These are phyloP conservation scores for Eulemur rufifrons DNA, from an alignment of 2,113 vertebrate species.

Conservation along the genomic window DNA sequence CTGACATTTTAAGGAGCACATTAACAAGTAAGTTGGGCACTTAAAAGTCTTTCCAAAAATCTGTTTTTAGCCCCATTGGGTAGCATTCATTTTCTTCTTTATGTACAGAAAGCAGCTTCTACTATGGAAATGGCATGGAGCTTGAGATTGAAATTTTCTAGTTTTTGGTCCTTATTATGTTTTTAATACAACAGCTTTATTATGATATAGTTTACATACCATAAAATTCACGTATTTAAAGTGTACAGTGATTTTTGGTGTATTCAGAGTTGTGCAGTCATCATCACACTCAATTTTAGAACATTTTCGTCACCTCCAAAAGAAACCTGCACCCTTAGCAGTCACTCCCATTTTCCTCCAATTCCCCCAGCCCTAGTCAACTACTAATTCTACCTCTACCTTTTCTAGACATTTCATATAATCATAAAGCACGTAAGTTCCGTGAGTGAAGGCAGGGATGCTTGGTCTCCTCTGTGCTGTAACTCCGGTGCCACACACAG, in stretches of 20 bases:
- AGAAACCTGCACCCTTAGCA: neutral
- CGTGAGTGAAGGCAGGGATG: neutral
- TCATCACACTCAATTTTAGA: neutral
- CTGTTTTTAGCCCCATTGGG: neutral
- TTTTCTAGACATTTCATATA: neutral
- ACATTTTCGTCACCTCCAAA: neutral
- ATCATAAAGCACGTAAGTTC: neutral
- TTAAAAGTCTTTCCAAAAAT: conserved; percentile 11
- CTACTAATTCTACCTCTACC: neutral
- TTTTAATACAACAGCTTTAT: neutral
- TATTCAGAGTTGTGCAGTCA: neutral
- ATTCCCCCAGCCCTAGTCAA: neutral
- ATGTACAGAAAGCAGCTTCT: neutral
- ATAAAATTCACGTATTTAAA: neutral
- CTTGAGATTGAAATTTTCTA: neutral
- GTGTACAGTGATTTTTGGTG: neutral
- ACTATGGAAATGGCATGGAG: neutral
- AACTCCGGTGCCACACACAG: neutral
- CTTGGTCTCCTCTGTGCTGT: neutral
- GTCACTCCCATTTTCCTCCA: neutral
- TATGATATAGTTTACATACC: neutral
- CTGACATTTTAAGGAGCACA: neutral
- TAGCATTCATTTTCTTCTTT: neutral
- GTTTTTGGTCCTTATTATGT: neutral
- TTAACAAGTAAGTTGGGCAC: neutral